Evolutionary conservation across 2,888 invertebrate species (phyloP).

Genomic region (Shargacucullia verbasci): DNA sequence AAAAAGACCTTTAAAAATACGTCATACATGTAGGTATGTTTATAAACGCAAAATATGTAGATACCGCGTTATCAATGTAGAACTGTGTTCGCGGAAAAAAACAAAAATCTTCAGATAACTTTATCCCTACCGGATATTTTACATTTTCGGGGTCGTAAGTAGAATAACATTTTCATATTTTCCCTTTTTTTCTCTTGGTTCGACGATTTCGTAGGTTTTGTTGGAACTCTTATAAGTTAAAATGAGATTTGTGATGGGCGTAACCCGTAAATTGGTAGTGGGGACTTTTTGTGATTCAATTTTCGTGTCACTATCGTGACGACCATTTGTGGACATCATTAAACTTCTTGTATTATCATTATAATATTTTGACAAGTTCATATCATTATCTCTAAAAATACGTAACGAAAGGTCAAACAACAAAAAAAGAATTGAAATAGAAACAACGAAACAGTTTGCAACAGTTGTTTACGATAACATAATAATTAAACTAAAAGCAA

Average conservation of each 20-base stretch:
- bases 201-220: constrained; percentile 19
- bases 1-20: constrained; percentile 28
- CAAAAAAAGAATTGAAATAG: background rate
- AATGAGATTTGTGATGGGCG: constrained; percentile 26
- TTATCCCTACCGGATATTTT: constrained; percentile 54
- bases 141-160: constrained; percentile 56
- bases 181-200: constrained; percentile 38
- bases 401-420: constrained; percentile 24
- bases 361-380: background rate
- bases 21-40: constrained; percentile 20
- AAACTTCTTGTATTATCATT: background rate
- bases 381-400: constrained; percentile 3
- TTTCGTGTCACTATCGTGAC: too few relatives aligned
- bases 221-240: constrained; percentile 26
- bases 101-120: constrained; percentile 48
- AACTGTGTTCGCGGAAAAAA: constrained; percentile 50
- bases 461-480: constrained; percentile 32
- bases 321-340: too few relatives aligned
- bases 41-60: constrained; percentile 49
- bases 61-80: constrained; percentile 57
- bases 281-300: too few relatives aligned
- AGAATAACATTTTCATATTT: constrained; percentile 60
- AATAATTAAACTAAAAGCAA: too few relatives aligned
- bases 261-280: background rate
- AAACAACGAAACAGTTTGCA: constrained; percentile 13